Evolutionary conservation across 2,113 vertebrate species (phyloP).

Genomic region (Myrmophylax atrothorax): DNA sequence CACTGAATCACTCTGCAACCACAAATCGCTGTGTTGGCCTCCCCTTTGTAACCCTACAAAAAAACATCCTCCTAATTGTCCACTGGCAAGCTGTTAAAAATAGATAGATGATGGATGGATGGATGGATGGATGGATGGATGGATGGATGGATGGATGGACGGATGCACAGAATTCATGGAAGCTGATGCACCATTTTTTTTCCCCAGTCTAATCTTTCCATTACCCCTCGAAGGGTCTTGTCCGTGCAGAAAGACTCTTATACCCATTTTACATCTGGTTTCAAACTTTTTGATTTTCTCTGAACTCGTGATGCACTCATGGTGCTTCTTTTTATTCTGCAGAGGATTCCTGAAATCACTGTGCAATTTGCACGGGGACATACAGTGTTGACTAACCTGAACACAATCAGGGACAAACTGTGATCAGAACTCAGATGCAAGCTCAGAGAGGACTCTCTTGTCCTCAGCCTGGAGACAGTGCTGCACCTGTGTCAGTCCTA

Average conservation of each 20-base stretch:
- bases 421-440: not conserved
- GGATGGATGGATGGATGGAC: not conserved
- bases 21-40: slow-evolving; percentile 2
- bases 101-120: not conserved
- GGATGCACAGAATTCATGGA: slow-evolving; percentile 1
- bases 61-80: slow-evolving; percentile 24
- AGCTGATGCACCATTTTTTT: slow-evolving; percentile 7
- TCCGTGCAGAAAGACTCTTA: slow-evolving; percentile 12
- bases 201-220: not conserved
- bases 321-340: not conserved
- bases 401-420: not conserved
- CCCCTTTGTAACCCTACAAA: slow-evolving; percentile 24
- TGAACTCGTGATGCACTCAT: not conserved
- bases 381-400: not conserved
- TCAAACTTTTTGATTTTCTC: slow-evolving; percentile 3
- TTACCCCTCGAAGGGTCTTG: slow-evolving; percentile 15
- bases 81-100: not conserved
- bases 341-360: not conserved
- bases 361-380: not conserved
- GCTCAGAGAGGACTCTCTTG: not conserved
- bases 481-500: not conserved
- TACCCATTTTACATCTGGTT: not conserved
- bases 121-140: not conserved
- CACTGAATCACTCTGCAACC: slow-evolving; percentile 9
- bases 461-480: not conserved